phyloP scores from a whole-genome alignment of 2,113 vertebrate species.

The Orientallactaga bullata region DNA sequence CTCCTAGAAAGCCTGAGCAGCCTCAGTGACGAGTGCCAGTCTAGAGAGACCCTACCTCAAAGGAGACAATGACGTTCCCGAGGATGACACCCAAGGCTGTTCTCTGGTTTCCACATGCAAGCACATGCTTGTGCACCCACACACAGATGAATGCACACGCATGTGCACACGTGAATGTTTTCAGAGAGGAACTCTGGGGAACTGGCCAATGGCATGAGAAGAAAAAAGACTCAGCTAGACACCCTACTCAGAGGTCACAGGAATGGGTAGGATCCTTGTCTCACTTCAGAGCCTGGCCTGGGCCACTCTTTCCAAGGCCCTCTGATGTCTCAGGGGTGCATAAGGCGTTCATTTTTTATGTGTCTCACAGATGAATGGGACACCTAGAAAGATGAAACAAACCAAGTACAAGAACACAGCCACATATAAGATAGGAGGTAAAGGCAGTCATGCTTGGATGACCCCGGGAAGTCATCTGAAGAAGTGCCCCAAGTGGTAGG shows the following conservation, averaged over 20 bases:
- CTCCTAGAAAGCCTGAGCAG: background rate
- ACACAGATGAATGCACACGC: background rate
- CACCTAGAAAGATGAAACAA: background rate
- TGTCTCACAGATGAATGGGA: accelerated
- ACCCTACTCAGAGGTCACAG: accelerated
- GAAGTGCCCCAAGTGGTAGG: background rate
- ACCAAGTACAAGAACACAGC: accelerated
- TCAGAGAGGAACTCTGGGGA: background rate
- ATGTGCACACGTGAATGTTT: background rate
- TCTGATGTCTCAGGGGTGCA: accelerated
- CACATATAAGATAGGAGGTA: background rate
- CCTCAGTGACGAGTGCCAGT: background rate
- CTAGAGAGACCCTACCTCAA: background rate
- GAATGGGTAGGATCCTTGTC: accelerated
- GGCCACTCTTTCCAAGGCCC: background rate
- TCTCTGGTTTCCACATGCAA: too few species aligned
- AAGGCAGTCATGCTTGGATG: background rate
- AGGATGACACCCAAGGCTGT: too few species aligned
- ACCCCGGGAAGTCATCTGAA: too few species aligned
- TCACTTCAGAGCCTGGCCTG: background rate
- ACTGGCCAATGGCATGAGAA: background rate
- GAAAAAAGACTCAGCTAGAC: background rate
- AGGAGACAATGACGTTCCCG: background rate
- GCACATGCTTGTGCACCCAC: too few species aligned
- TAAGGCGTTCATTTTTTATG: background rate